phyloP scores from a whole-genome alignment of 2,113 vertebrate genomes.

The Hoplias malabaricus region DNA sequence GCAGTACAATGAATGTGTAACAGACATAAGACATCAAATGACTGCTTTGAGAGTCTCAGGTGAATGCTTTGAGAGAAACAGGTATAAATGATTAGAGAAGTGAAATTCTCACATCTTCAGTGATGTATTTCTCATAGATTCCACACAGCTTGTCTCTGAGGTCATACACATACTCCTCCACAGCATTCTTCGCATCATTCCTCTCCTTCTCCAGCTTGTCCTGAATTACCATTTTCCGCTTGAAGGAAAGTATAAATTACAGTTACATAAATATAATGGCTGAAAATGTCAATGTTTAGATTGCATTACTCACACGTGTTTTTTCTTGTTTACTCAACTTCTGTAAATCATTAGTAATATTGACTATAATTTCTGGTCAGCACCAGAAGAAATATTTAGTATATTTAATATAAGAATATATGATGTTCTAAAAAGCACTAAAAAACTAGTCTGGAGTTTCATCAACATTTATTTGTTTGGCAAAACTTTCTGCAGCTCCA shows the following conservation, averaged over 20 bases:
- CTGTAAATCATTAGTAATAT: no score
- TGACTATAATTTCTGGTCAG: no score
- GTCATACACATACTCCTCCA: conserved; percentile 95
- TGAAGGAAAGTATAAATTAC: conserved; percentile 15
- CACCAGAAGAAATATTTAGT: no score
- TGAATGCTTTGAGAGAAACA: neutral
- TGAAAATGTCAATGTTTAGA: no score
- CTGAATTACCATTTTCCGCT: conserved; percentile 94
- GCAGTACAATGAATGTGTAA: neutral
- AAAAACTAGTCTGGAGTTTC: no score
- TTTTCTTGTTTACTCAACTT: no score
- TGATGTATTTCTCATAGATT: conserved; percentile 86
- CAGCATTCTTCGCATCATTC: conserved; percentile 93
- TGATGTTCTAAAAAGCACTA: no score
- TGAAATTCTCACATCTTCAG: conserved; percentile 78
- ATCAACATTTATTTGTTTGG: neutral
- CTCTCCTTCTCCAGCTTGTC: conserved; percentile 94
- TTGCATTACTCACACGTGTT: no score
- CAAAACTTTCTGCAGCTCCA: no score
- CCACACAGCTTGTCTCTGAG: conserved; percentile 88
- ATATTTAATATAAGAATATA: no score
- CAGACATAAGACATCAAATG: neutral
- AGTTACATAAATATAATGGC: neutral
- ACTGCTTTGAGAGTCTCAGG: neutral
- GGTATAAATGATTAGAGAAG: conserved; percentile 12